Base-by-base conservation (phyloP, 53 echinoderm and acorn worm genomes). In the Echinometra lucunter region DNA sequence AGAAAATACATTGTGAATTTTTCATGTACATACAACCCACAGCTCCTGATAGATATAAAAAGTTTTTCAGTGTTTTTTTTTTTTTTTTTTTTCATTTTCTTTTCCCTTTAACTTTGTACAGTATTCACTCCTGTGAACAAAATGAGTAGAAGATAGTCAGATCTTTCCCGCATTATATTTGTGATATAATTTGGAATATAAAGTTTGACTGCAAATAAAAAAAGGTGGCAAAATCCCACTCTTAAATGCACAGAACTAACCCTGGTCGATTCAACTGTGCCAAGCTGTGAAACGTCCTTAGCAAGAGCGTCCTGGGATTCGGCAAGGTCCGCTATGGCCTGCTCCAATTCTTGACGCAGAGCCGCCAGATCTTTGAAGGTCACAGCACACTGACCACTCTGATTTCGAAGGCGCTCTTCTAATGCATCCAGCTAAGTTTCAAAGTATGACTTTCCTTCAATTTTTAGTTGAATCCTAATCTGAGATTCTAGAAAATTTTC, bases 381-480 rank as follows among this genome's bases (percentile, higher is more conserved):
- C 66, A 96, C 97, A 4, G 96, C 92, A 18, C 95, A 93, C 19
- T 55, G 74, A 30, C 92, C 85, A 45, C 74, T 93, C 45, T 95
- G 95, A 67, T 95, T 95, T 7, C 30, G 45, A 82, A 97, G 95
- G 82, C 95, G 91, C 23, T 70, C n/a, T 63, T 95, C 94, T 87
- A 97, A 63, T 63, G 96, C 91, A 66, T 96, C 95, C 88, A 97
- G 96, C 97, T 97, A 91, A n/a, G 45, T 85, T 45, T 28, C 49
- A 49, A 85, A 85, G 28, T 85, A 49, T 85, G 49, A 85, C 49
- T 85, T 12, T 40, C 49, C 78, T 78, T 78, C 78, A 78, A 19
- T 78, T 78, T 40, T 16, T 40, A 42, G 40, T 40, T 30, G 13
- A 9, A 53, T 13, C 53, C 13, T 53, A 1, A 53, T 13, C 53